These are phyloP conservation scores for Julus scandinavius DNA, from an alignment of 2,888 invertebrate species.

Conservation along the genomic window DNA sequence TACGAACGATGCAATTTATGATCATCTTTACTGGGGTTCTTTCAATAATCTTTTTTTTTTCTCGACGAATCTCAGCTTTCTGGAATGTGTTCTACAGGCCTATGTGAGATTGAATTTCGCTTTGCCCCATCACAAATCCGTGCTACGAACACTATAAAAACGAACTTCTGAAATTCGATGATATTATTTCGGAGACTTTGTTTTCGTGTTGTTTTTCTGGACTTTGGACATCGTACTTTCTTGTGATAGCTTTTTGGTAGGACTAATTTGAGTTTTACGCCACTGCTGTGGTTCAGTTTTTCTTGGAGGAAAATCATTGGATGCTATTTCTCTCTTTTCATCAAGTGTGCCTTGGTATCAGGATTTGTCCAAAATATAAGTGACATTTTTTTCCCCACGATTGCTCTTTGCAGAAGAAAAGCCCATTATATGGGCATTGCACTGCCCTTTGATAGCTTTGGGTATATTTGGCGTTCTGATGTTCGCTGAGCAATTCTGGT, in stretches of 20 bases:
- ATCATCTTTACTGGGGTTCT: neutral
- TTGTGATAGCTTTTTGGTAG: neutral
- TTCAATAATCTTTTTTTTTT: neutral
- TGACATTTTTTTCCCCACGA: neutral
- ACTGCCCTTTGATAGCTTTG: slow-evolving; percentile 1
- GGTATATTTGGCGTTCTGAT: neutral
- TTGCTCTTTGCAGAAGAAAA: slow-evolving; percentile 20
- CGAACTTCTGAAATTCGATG: slow-evolving; percentile 9
- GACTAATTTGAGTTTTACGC: slow-evolving; percentile 22
- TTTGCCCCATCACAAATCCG: neutral
- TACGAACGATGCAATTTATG: slow-evolving; percentile 26
- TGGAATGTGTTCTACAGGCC: neutral
- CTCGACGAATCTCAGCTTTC: neutral
- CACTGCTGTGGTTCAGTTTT: neutral
- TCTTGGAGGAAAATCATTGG: neutral
- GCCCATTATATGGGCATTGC: slow-evolving; percentile 20
- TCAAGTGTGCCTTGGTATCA: neutral
- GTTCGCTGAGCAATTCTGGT: neutral
- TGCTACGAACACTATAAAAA: neutral
- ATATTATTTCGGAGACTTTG: neutral
- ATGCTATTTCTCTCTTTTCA: slow-evolving; percentile 4
- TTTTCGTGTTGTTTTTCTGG: neutral
- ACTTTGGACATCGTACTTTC: neutral
- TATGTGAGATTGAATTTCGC: neutral
- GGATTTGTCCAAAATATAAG: slow-evolving; percentile 31